Percentiles rank a stretch among this genome's conserved stretches.
Conservation (phyloP, 1,140 invertebrate genomes). For the Orchesella cincta region DNA sequence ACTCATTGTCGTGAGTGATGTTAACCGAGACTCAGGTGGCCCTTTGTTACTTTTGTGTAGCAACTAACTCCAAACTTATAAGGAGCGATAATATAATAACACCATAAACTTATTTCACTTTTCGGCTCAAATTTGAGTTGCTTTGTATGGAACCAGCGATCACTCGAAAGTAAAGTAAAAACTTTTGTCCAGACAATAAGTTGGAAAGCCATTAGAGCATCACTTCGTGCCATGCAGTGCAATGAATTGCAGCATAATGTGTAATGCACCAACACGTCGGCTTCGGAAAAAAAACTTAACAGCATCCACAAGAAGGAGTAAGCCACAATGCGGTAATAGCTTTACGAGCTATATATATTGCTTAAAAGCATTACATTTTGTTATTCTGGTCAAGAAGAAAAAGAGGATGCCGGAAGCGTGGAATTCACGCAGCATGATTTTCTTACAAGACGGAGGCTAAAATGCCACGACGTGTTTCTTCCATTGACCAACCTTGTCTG, state of each 20-base stretch:
- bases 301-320: no score
- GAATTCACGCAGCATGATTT: neutral
- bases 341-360: no score
- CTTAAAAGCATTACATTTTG: neutral
- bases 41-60: neutral
- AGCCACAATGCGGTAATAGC: no score
- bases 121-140: neutral
- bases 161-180: neutral
- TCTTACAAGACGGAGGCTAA: neutral
- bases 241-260: neutral
- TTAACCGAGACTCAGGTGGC: neutral
- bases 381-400: neutral
- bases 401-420: neutral
- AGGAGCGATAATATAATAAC: neutral
- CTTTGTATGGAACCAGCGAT: neutral
- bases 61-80: no score
- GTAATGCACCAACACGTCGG: no score
- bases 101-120: neutral
- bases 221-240: neutral
- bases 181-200: neutral
- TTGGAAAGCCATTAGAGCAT: conserved; percentile 16
- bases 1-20: neutral
- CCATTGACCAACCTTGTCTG: neutral
- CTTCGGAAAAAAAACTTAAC: no score
- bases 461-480: neutral